A percentile compares a stretch with the other conserved stretches of the same genome.
phyloP scores from a whole-genome alignment of 1,140 invertebrate species.

The Drosophila ambigua region DNA sequence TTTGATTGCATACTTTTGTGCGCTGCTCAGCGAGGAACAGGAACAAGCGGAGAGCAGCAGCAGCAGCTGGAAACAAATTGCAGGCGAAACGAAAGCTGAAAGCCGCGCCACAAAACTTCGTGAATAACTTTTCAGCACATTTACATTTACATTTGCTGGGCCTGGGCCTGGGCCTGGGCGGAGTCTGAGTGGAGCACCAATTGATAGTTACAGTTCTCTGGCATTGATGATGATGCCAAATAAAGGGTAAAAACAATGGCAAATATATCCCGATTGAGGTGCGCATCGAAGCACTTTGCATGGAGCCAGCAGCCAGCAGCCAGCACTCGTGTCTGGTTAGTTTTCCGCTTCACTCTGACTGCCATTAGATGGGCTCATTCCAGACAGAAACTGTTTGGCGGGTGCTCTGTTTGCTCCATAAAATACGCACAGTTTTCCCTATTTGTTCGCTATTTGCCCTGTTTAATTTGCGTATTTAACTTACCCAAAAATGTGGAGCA shows the following conservation, averaged over 20 bases:
- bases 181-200: no score
- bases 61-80: slow-evolving; percentile 36
- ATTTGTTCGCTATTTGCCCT: no score
- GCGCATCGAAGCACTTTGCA: slow-evolving; percentile 18
- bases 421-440: not conserved
- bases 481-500: slow-evolving; percentile 99
- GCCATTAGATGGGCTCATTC: no score
- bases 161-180: not conserved
- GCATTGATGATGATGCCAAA: slow-evolving; percentile 7
- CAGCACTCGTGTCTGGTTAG: no score
- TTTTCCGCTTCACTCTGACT: no score
- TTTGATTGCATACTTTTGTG: slow-evolving; percentile 73
- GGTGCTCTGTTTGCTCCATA: not conserved
- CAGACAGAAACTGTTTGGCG: no score
- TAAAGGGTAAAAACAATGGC: slow-evolving; percentile 23
- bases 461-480: slow-evolving; percentile 79
- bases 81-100: slow-evolving; percentile 29
- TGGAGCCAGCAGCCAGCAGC: not conserved
- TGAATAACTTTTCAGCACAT: slow-evolving; percentile 52
- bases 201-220: slow-evolving; percentile 22
- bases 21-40: slow-evolving; percentile 14
- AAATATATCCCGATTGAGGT: slow-evolving; percentile 21
- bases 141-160: slow-evolving; percentile 42
- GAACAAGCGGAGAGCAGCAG: slow-evolving; percentile 8
- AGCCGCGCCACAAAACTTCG: slow-evolving; percentile 44